A percentile compares a stretch with the other conserved stretches of the same genome.
Conservation (phyloP, 2,113 vertebrate species). For the Globicephala melas region DNA sequence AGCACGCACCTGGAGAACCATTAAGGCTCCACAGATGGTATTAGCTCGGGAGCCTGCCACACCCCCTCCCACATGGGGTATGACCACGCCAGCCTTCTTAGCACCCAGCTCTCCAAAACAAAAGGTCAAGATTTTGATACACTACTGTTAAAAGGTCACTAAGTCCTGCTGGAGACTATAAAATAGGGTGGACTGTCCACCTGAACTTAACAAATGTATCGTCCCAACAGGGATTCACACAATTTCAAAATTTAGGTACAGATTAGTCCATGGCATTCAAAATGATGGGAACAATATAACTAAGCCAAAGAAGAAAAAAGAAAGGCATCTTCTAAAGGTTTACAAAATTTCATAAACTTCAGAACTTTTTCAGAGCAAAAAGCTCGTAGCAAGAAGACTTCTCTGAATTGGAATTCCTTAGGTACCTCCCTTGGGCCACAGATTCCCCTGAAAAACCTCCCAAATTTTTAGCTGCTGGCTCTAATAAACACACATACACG, state of each 20-base stretch:
- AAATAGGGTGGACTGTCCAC: not conserved
- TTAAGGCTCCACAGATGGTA: not conserved
- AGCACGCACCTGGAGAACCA: not conserved
- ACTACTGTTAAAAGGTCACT: constrained; percentile 13
- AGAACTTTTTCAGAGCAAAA: not conserved
- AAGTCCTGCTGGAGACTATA: constrained; percentile 1
- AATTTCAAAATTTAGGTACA: not conserved
- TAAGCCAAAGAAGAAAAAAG: not conserved
- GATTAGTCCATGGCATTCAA: not conserved
- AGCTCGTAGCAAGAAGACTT: not conserved
- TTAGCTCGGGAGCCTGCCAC: not conserved
- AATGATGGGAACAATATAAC: not conserved
- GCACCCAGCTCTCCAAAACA: not conserved
- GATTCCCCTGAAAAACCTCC: not conserved
- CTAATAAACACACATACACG: not conserved
- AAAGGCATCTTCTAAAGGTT: not conserved
- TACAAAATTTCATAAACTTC: not conserved
- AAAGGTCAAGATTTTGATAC: constrained; percentile 38
- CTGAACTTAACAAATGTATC: not conserved
- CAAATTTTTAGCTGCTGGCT: not conserved
- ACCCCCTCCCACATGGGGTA: not conserved
- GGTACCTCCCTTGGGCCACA: not conserved
- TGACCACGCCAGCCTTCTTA: not conserved
- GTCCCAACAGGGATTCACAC: not conserved
- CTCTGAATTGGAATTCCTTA: not conserved